These are phyloP conservation scores for Resseliella maxima DNA, from an alignment of 2,888 invertebrate species.

Conservation along the genomic window DNA sequence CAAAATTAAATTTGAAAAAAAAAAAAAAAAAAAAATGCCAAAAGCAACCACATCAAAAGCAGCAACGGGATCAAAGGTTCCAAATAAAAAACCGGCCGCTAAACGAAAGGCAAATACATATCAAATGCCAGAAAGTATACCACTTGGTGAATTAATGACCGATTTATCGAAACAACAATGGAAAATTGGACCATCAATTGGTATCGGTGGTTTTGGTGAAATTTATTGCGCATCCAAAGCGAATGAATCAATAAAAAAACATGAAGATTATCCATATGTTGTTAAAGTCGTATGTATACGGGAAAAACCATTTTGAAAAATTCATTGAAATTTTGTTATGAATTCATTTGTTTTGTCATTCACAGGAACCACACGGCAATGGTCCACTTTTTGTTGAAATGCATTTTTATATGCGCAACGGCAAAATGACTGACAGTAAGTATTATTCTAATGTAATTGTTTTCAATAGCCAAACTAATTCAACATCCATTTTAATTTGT, in stretches of 20 bases:
- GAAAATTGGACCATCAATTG: constrained; percentile 88
- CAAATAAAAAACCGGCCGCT: constrained; percentile 58
- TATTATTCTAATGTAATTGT: constrained; percentile 60
- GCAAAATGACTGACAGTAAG: constrained; percentile 77
- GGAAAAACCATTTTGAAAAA: background rate
- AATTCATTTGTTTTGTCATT: constrained; percentile 24
- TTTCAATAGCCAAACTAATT: background rate
- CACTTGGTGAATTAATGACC: constrained; percentile 77
- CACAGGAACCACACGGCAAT: constrained; percentile 89
- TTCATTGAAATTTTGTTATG: constrained; percentile 21
- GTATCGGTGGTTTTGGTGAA: constrained; percentile 93
- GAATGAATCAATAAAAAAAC: constrained; percentile 69
- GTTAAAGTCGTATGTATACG: constrained; percentile 81
- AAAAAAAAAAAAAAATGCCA: background rate
- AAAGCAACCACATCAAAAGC: constrained; percentile 6
- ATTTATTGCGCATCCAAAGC: constrained; percentile 84
- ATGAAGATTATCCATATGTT: constrained; percentile 74
- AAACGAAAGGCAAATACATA: constrained; percentile 63
- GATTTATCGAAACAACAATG: constrained; percentile 84
- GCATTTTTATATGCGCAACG: constrained; percentile 86
- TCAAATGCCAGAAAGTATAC: constrained; percentile 64
- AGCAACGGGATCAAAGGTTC: background rate
- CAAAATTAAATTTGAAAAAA: background rate
- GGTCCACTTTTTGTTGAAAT: constrained; percentile 95
- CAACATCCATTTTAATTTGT: background rate